Evolutionary conservation across 2,888 invertebrate species (phyloP), one percentile per base, ranked within the genome.

Genomic region (Nomada fucata): DNA sequence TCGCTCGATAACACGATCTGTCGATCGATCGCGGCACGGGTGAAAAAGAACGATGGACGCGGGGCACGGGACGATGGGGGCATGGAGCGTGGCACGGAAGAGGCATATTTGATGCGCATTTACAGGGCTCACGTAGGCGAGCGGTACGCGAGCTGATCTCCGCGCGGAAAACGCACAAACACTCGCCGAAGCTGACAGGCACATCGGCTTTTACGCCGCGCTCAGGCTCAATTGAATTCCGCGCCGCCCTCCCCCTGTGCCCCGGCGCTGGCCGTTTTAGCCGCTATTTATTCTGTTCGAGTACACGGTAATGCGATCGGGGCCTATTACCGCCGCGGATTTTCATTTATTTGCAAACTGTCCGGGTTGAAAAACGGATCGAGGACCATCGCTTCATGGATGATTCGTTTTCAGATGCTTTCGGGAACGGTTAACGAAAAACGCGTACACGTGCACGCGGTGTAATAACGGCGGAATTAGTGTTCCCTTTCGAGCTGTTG

Each of bases 51-150:
- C 0, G 18, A 2, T n/a, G 20, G 18, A 53, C 3, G 9, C 15
- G 5, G 20, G n/a, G 10, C n/a, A 18, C 20, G 59, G 63, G 23
- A 29, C 10, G 29, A 29, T 52, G 44, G 20, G 42, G 42, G 52
- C 13, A 36, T 42, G 47, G 67, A 61, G 55, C 57, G 29, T 52
- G 52, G 55, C 50, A 63, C 55, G 61, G 76, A 86, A 84, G 89
- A 86, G 84, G 86, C 85, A 88, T 89, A 89, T 89, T 88, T 77
- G 86, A 89, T 89, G 88, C 78, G 82, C 86, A 86, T 86, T 89
- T 88, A 77, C 85, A 76, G 78, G 63, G 73, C 47, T 61, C 82
- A 78, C 78, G 80, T 83, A 50, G 73, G 52, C 36, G 44, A 73
- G 59, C 61, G 42, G 67, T 78, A 26, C 36, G 61, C 57, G 67